phyloP scores from a whole-genome alignment of 2,888 invertebrate genomes.

The Leptopilina syphax region DNA sequence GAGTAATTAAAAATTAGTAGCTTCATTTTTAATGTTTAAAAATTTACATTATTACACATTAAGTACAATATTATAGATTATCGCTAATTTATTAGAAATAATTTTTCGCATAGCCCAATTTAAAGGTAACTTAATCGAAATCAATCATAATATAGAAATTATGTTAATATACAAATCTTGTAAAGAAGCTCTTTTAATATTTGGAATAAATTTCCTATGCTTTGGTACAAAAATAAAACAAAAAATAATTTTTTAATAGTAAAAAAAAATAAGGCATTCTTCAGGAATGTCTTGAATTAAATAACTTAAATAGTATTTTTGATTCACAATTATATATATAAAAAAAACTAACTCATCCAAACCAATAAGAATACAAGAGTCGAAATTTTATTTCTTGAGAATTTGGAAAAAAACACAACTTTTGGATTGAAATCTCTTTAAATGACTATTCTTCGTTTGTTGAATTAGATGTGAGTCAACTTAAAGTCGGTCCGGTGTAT shows the following conservation, averaged over 20 bases:
- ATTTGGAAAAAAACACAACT: no score
- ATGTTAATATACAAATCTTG: background rate
- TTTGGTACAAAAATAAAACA: conserved; percentile 15
- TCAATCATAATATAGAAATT: background rate
- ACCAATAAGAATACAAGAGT: no score
- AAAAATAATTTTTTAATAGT: background rate
- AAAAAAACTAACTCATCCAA: no score
- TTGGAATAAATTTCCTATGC: background rate
- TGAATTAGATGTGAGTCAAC: conserved; percentile 55
- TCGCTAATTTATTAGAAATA: background rate
- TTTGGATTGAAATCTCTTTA: background rate
- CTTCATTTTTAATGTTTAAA: background rate
- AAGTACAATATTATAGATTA: background rate
- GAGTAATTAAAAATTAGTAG: no score
- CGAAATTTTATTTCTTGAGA: no score
- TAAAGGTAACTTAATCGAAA: background rate
- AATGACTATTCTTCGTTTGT: conserved; percentile 15
- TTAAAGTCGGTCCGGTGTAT: conserved; percentile 69
- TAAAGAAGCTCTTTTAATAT: background rate
- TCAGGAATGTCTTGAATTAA: background rate
- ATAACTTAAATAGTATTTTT: background rate
- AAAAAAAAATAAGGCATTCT: background rate
- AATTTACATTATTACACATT: background rate
- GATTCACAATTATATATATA: background rate
- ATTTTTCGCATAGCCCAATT: background rate